Evolutionary conservation across 92 coral and sea anemone genomes (phyloP).

Genomic region (Zoanthus solanderi): DNA sequence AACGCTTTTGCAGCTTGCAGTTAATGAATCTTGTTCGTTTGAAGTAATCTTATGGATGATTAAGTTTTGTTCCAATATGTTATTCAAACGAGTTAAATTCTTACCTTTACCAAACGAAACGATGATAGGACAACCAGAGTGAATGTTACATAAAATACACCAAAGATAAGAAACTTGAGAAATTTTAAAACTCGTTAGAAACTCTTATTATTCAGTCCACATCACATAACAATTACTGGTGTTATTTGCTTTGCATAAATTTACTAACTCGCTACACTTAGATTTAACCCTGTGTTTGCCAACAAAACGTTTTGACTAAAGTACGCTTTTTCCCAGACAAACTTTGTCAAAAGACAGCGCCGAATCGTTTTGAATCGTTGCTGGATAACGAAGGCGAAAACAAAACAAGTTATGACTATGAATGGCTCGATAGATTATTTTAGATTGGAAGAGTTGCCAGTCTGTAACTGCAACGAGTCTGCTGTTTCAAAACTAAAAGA

Average conservation of each 20-base stretch:
- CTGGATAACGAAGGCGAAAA: slow-evolving; percentile 20
- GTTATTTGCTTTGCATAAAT: no score
- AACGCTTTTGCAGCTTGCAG: not conserved
- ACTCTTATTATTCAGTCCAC: not conserved
- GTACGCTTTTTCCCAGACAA: not conserved
- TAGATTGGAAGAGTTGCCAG: not conserved
- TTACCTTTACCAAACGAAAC: not conserved
- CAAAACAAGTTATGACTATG: not conserved
- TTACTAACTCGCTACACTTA: not conserved
- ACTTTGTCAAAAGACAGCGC: not conserved
- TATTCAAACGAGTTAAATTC: not conserved
- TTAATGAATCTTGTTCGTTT: not conserved
- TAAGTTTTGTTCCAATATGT: not conserved
- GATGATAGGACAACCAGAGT: not conserved
- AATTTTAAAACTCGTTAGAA: not conserved
- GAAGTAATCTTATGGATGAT: not conserved
- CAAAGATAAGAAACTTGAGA: not conserved
- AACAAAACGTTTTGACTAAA: not conserved
- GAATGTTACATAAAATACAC: not conserved
- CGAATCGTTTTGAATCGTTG: slow-evolving; percentile 8
- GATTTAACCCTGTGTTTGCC: not conserved
- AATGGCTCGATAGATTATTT: not conserved
- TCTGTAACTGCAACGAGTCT: not conserved
- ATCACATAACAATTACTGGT: not conserved
- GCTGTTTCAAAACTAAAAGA: not conserved